Evolutionary conservation across 2,113 vertebrate genomes (phyloP).

Genomic region (Galemys pyrenaicus): DNA sequence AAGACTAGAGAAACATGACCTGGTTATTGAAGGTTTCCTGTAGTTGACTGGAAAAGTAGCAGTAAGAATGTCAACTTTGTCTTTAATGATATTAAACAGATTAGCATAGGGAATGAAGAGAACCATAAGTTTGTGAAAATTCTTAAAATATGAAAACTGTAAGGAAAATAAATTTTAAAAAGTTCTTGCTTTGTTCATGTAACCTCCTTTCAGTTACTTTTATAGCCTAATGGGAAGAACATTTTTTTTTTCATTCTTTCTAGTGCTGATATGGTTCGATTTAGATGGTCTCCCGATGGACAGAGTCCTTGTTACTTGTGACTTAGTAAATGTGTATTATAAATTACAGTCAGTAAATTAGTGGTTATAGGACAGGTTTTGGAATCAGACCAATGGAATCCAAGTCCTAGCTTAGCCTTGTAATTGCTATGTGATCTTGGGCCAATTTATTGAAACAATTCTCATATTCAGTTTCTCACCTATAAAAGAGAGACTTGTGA

Average conservation of each 20-base stretch:
- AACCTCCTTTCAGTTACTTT: neutral
- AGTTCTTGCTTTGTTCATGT: conserved; percentile 11
- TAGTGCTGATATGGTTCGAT: neutral
- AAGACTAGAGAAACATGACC: neutral
- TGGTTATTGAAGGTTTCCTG: neutral
- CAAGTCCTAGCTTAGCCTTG: neutral
- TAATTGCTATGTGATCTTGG: neutral
- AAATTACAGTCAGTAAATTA: neutral
- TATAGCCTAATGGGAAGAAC: neutral
- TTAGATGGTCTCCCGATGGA: neutral
- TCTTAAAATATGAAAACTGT: neutral
- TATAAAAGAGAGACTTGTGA: neutral
- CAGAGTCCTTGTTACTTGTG: neutral
- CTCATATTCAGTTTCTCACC: neutral
- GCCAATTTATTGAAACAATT: neutral
- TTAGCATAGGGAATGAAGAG: neutral
- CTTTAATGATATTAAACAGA: neutral
- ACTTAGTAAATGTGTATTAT: neutral
- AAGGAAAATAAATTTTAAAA: neutral
- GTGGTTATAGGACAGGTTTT: neutral
- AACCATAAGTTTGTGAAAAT: neutral
- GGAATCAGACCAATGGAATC: neutral
- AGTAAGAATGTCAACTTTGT: neutral
- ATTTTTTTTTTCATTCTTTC: neutral
- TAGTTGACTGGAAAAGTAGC: neutral